Conservation (phyloP, 2,888 invertebrate species). For the Dryomyza anilis region DNA sequence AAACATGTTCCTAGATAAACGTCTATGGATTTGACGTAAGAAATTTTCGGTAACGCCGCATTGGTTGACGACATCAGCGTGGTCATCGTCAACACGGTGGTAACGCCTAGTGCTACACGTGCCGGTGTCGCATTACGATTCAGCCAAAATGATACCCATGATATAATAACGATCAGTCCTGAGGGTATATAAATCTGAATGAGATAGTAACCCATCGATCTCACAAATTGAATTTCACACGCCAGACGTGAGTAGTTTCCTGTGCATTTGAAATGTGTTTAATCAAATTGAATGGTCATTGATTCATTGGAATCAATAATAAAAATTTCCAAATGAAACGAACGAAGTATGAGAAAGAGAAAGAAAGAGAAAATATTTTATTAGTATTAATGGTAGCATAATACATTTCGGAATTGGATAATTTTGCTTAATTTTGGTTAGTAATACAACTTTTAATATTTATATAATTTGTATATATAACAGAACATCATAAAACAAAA, state of each 20-base stretch:
- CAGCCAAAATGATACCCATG: slow-evolving; percentile 97
- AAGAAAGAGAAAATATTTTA: slow-evolving; percentile 41
- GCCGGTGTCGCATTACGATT: slow-evolving; percentile 95
- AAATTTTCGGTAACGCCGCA: slow-evolving; percentile 96
- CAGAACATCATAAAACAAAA: too few species aligned
- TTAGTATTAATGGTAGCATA: slow-evolving; percentile 39
- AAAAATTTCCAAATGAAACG: too few species aligned
- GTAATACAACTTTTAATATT: neutral
- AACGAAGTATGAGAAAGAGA: slow-evolving; percentile 21
- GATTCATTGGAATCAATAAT: too few species aligned
- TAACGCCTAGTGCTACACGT: slow-evolving; percentile 90
- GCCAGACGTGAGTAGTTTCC: slow-evolving; percentile 96
- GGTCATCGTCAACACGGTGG: slow-evolving; percentile 97
- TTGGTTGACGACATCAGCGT: slow-evolving; percentile 96
- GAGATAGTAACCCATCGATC: slow-evolving; percentile 98
- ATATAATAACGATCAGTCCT: slow-evolving; percentile 95
- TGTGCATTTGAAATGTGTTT: too few species aligned
- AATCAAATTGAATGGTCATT: too few species aligned
- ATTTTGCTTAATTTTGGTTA: neutral
- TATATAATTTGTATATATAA: too few species aligned
- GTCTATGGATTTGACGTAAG: slow-evolving; percentile 97
- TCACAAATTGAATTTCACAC: slow-evolving; percentile 95
- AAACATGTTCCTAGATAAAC: slow-evolving; percentile 97
- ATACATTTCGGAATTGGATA: too few species aligned
- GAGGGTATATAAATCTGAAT: slow-evolving; percentile 99